These are phyloP conservation scores for Aelia acuminata DNA, from an alignment of 2,888 invertebrate genomes.

Conservation along the genomic window DNA sequence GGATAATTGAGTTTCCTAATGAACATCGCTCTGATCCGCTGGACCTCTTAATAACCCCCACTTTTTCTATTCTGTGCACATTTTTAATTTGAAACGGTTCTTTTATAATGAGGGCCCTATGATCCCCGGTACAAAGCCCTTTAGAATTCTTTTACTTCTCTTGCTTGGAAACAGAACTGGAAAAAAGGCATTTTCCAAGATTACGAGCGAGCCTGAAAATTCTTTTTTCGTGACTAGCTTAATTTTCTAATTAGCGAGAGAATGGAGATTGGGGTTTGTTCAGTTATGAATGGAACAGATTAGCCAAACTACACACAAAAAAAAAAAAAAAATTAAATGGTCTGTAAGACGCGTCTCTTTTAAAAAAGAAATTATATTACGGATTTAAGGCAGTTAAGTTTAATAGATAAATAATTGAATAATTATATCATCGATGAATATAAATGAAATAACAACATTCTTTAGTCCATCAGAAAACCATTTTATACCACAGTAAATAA, in stretches of 20 bases:
- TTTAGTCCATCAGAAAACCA: too few species aligned
- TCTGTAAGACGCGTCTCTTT: too few species aligned
- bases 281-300: background rate
- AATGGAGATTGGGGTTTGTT: background rate
- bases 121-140: background rate
- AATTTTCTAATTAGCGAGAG: slow-evolving; percentile 8
- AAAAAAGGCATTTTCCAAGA: slow-evolving; percentile 24
- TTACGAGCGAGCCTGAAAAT: background rate
- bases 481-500: too few species aligned
- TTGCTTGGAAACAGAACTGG: background rate
- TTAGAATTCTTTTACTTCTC: slow-evolving; percentile 31
- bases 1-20: slow-evolving; percentile 11
- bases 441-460: too few species aligned
- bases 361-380: too few species aligned
- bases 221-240: background rate
- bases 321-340: background rate
- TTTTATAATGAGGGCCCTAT: background rate
- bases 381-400: too few species aligned
- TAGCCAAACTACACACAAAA: background rate
- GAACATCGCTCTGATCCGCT: background rate
- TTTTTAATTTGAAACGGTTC: slow-evolving; percentile 21
- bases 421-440: too few species aligned
- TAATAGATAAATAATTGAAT: too few species aligned
- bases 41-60: background rate
- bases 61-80: background rate